A percentile compares a stretch with the other conserved stretches of the same genome.
phyloP scores from a whole-genome alignment of 2,113 vertebrate genomes.

The Barbus barbus region DNA sequence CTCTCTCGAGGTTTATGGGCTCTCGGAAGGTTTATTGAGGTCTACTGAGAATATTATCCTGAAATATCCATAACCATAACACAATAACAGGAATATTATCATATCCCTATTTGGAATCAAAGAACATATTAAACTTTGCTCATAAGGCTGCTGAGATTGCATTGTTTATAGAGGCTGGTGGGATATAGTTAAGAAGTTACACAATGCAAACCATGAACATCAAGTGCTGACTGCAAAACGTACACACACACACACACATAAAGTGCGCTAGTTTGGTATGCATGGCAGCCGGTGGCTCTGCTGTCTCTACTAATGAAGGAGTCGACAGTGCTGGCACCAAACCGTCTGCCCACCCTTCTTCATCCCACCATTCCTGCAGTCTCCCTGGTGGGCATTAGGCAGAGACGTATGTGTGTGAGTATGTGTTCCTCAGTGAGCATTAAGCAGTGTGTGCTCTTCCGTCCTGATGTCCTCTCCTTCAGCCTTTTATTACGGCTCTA shows the following conservation, averaged over 20 bases:
- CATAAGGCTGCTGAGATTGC: constrained; percentile 1
- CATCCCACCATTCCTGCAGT: constrained; percentile 42
- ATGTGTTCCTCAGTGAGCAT: constrained; percentile 48
- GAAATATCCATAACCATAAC: constrained; percentile 12
- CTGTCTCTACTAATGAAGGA: constrained; percentile 80
- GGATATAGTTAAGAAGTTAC: not conserved
- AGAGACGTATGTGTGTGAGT: constrained; percentile 38
- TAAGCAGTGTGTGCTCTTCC: constrained; percentile 52
- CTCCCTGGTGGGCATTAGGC: constrained; percentile 53
- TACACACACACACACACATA: not conserved
- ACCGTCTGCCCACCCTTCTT: constrained; percentile 51
- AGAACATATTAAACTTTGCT: not conserved
- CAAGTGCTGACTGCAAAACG: not conserved
- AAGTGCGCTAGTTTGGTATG: constrained; percentile 67
- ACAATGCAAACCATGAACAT: not conserved
- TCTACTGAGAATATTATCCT: constrained; percentile 27
- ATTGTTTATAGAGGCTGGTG: not conserved
- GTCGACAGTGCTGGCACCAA: no score
- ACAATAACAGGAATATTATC: not conserved
- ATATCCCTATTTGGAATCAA: not conserved
- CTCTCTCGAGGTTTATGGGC: constrained; percentile 15
- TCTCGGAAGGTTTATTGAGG: constrained; percentile 26
- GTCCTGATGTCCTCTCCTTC: constrained; percentile 44
- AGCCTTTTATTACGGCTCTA: constrained; percentile 46
- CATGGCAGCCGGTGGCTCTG: constrained; percentile 76